Base-by-base conservation (phyloP, 2,888 invertebrate species). In the Heliothis peltigera region DNA sequence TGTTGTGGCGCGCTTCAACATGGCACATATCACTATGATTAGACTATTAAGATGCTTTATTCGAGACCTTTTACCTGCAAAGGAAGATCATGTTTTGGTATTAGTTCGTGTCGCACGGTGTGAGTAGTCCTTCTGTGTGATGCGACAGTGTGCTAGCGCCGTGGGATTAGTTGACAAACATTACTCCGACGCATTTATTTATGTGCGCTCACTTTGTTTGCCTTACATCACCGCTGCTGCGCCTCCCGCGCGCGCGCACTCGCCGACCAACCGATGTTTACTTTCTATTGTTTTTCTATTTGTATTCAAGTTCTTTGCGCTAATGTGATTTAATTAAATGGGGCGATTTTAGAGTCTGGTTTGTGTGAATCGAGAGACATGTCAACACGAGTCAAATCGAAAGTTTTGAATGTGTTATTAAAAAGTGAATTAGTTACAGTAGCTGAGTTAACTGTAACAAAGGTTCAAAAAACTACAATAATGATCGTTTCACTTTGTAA, bases 141-240 rank as follows among this genome's bases (percentile, higher is more conserved):
- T 15, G 2, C 25, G 18, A 6, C 5, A 39, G 17, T 39, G 32
- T 52, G 51, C 35, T 44, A 7, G 28, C 47, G 42, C 44, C 58
- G n/a, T 72, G 66, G 76, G 72, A 77, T 71, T 77, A 77, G 73
- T 80, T 72, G 68, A 68, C 55, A 82, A 81, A 81, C 75, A 82
- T 69, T 66, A 70, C 69, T 60, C 56, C 53, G 62, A 57, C 57
- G 64, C 53, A 67, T 62, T 70, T 80, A 74, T 80, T 73, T 81
- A 77, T 67, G 67, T 70, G 48, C 53, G 49, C 67, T 65, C 25
- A 53, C 52, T 47, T 43, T 78, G 70, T 78, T 78, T 78, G 69
- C 56, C 65, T 74, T 79, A 62, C 76, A 79, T 79, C 64, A 62
- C 65, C 64, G 61, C 58, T 28, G 44, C 32, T 63, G 64, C 49